Base-by-base conservation (phyloP, 2,888 invertebrate genomes). In the Salpingus planirostris region DNA sequence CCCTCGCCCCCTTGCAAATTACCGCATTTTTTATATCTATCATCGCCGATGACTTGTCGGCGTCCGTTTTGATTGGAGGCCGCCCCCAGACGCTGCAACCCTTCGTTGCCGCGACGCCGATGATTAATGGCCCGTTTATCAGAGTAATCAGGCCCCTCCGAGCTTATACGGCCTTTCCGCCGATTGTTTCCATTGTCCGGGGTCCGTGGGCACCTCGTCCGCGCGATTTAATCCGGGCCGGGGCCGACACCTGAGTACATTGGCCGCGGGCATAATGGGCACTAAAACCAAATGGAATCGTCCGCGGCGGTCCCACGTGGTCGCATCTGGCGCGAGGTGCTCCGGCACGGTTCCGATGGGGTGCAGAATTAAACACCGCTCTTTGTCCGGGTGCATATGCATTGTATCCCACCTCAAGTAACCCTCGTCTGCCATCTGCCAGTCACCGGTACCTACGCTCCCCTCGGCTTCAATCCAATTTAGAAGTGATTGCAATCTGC, bases 231-330 rank as follows among this genome's bases (percentile, higher is more conserved):
- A 65, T 64, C 64, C 62, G 47, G 49, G 58, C 62, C 50, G 54
- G 57, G 57, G 45, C 47, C 59, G 52, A 64, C 65, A 65, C 65
- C 65, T 65, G 65, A 65, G 64, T 61, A 63, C 64, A 64, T 62
- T 60, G 61, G 52, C 60, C 59, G 53, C 42, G 47, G 60, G 59
- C 55, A 56, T 61, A 60, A 64, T 60, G 49, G 58, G 52, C 57
- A 59, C 59, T 62, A 63, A 63, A 65, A 62, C 61, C 57, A 59
- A 64, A 62, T 61, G 56, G 59, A 60, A 64, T 62, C 53, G 57
- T 50, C 47, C 47, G 47, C 47, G 47, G 40, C 44, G 47, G 41
- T 44, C 47, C 50, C 54, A 56, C 54, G 57, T 55, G 59, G 60
- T 48, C 63, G 59, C 65, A 65, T 65, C 65, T 65, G 65, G 63